Conservation (phyloP, 2,797 vertebrate species). For the Cryptoblepharus egeriae region DNA sequence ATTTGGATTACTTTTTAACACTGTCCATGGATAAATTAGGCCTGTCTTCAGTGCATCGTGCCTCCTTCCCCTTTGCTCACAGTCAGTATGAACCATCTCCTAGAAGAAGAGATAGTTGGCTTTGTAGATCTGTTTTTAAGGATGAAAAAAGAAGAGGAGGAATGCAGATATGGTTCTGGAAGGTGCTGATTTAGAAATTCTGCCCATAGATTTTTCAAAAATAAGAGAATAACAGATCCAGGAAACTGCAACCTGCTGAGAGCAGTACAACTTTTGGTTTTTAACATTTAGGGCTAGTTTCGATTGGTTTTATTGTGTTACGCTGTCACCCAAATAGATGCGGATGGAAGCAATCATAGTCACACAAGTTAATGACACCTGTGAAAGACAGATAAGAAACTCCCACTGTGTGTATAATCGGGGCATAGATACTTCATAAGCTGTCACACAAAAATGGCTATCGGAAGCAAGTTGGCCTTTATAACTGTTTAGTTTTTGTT, state of each 20-base stretch:
- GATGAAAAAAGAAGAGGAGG: neutral
- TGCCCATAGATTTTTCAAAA: neutral
- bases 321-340: neutral
- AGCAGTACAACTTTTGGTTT: slow-evolving; percentile 25
- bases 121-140: slow-evolving; percentile 1
- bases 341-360: slow-evolving; percentile 1
- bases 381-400: slow-evolving; percentile 61
- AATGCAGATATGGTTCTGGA: neutral
- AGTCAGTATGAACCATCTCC: slow-evolving; percentile 5
- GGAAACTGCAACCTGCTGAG: accelerated
- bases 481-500: neutral
- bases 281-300: slow-evolving; percentile 26
- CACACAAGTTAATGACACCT: slow-evolving; percentile 43
- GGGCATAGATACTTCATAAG: neutral
- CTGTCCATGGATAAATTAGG: neutral
- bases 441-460: slow-evolving; percentile 21
- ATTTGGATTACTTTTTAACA: neutral
- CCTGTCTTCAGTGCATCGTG: neutral
- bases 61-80: neutral
- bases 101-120: neutral
- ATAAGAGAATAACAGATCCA: neutral
- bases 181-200: slow-evolving; percentile 18
- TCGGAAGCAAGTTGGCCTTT: slow-evolving; percentile 21
- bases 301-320: slow-evolving; percentile 12
- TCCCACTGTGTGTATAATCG: slow-evolving; percentile 42